Evolutionary conservation across 2,113 vertebrate species (phyloP).

Genomic region (Cynoglossus semilaevis): DNA sequence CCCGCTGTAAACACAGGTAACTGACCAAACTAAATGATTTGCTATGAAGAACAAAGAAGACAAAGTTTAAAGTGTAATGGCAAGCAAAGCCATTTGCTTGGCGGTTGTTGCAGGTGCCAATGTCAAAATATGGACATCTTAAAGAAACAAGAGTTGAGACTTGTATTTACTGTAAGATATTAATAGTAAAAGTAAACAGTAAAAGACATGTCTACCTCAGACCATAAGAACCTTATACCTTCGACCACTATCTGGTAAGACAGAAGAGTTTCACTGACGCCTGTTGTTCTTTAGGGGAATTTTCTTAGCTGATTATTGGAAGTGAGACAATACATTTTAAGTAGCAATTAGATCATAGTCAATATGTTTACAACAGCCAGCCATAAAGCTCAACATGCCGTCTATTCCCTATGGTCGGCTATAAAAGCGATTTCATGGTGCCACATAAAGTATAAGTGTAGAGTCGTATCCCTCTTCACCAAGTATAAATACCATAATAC

Average conservation of each 20-base stretch:
- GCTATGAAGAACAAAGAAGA: no score
- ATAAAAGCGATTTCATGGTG: constrained; percentile 24
- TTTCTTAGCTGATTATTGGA: not conserved
- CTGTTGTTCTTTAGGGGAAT: constrained; percentile 9
- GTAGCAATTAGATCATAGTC: constrained; percentile 1
- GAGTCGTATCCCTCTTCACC: constrained; percentile 33
- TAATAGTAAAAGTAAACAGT: no score
- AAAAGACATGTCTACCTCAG: not conserved
- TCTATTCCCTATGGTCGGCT: constrained; percentile 9
- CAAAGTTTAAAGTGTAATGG: no score
- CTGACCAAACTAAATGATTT: no score
- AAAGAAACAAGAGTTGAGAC: no score
- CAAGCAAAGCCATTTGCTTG: no score
- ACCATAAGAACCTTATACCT: not conserved
- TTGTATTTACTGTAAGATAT: no score
- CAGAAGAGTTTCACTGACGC: not conserved
- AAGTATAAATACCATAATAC: constrained; percentile 43
- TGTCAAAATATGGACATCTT: no score
- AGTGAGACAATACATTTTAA: constrained; percentile 5
- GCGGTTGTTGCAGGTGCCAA: no score
- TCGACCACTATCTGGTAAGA: not conserved
- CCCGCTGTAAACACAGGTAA: no score
- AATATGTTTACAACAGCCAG: not conserved
- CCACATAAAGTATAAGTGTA: constrained; percentile 37
- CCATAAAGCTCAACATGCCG: constrained; percentile 25